Percentiles rank a stretch among this genome's conserved stretches.
These are phyloP conservation scores for Manis crassicaudata DNA, from an alignment of 2,797 vertebrate species.

Conservation along the genomic window DNA sequence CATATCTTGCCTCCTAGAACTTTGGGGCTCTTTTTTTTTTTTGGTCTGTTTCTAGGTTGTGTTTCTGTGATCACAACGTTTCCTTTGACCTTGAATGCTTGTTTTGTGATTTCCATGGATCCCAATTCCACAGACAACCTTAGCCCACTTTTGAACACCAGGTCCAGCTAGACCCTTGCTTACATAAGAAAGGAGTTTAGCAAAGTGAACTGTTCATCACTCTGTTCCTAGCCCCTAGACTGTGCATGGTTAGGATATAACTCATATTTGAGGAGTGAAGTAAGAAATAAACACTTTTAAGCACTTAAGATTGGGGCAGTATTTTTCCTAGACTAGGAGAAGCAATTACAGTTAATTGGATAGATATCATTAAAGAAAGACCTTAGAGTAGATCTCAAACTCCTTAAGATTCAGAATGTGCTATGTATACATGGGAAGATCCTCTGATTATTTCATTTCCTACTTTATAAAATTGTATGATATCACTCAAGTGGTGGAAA, in stretches of 20 bases:
- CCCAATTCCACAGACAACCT: neutral
- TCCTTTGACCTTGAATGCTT: neutral
- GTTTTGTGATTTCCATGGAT: neutral
- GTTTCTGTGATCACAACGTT: neutral
- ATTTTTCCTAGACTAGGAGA: neutral
- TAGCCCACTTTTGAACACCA: neutral
- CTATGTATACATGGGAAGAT: neutral
- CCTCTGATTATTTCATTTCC: slow-evolving; percentile 7
- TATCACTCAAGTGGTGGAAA: neutral
- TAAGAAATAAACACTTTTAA: neutral
- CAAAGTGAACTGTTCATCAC: neutral
- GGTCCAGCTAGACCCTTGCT: neutral
- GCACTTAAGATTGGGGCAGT: neutral
- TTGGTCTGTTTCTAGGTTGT: neutral
- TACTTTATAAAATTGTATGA: slow-evolving; percentile 1
- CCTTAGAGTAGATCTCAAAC: neutral
- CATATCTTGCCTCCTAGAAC: neutral
- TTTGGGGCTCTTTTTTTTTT: neutral
- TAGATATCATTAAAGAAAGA: slow-evolving; percentile 36
- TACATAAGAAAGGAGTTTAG: neutral
- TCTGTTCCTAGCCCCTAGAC: neutral
- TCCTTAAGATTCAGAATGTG: neutral
- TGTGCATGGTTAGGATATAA: neutral
- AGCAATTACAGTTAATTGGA: slow-evolving; percentile 26
- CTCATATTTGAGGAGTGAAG: neutral